phyloP scores from a whole-genome alignment of 2,113 vertebrate genomes.

The Percina caprodes region DNA sequence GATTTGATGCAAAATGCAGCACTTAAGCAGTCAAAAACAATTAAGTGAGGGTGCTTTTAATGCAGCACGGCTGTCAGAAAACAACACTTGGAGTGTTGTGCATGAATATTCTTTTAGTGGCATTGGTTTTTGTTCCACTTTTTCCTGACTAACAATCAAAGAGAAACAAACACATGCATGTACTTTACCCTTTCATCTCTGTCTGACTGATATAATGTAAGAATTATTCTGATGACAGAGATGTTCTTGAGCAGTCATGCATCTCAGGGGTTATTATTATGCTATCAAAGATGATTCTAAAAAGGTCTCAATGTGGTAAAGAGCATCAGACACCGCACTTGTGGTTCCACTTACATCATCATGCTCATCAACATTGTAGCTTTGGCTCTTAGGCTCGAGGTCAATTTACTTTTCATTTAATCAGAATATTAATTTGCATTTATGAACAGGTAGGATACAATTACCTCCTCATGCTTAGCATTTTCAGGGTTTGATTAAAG shows the following conservation, averaged over 20 bases:
- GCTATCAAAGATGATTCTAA: conserved; percentile 38
- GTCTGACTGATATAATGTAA: conserved; percentile 19
- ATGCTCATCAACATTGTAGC: conserved; percentile 40
- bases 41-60: conserved; percentile 8
- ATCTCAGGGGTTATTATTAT: conserved; percentile 49
- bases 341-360: conserved; percentile 22
- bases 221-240: conserved; percentile 40
- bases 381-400: conserved; percentile 26
- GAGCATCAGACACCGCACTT: conserved; percentile 24
- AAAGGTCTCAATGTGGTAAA: conserved; percentile 44
- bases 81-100: not conserved
- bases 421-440: conserved; percentile 10
- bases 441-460: not conserved
- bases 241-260: conserved; percentile 43
- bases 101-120: conserved; percentile 19
- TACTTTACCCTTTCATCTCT: conserved; percentile 36
- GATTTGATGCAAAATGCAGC: not conserved
- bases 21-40: conserved; percentile 24
- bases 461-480: not conserved
- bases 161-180: conserved; percentile 36
- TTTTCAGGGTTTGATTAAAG: not conserved
- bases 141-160: conserved; percentile 13
- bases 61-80: not conserved
- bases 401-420: conserved; percentile 48
- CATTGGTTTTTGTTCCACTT: conserved; percentile 26